A percentile compares a stretch with the other conserved stretches of the same genome.
Evolutionary conservation across 1,140 invertebrate genomes (phyloP).

Genomic region (Dolichoris vasculosae): DNA sequence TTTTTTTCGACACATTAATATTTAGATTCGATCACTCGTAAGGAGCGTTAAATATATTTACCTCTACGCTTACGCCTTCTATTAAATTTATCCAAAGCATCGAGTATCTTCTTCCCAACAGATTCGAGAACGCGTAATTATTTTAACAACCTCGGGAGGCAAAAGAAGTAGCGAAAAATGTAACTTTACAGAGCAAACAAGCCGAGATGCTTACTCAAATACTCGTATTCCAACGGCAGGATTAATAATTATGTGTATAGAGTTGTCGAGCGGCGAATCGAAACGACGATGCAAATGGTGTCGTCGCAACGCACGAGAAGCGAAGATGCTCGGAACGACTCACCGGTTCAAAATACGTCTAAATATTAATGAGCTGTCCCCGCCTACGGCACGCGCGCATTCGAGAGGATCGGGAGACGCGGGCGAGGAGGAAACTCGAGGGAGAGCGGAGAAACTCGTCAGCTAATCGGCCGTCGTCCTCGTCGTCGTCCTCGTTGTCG

Average conservation of each 20-base stretch:
- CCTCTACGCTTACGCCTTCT: no score
- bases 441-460: constrained; percentile 32
- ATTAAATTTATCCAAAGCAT: not conserved
- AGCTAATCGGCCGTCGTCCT: constrained; percentile 40
- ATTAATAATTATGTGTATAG: constrained; percentile 67
- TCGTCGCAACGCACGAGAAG: constrained; percentile 48
- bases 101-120: not conserved
- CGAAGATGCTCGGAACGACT: constrained; percentile 54
- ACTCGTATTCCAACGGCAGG: not conserved
- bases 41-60: no score
- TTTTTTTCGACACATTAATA: no score
- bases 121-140: not conserved
- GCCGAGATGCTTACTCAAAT: not conserved
- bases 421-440: not conserved
- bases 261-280: constrained; percentile 50
- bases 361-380: constrained; percentile 70
- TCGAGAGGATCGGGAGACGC: not conserved
- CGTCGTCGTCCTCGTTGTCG: no score
- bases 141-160: not conserved
- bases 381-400: constrained; percentile 56
- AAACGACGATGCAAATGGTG: constrained; percentile 51
- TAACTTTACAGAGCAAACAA: not conserved
- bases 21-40: no score
- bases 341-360: constrained; percentile 68
- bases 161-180: not conserved